These are phyloP conservation scores for Drosophila hamatofila DNA, from an alignment of 2,888 invertebrate species.

Conservation along the genomic window DNA sequence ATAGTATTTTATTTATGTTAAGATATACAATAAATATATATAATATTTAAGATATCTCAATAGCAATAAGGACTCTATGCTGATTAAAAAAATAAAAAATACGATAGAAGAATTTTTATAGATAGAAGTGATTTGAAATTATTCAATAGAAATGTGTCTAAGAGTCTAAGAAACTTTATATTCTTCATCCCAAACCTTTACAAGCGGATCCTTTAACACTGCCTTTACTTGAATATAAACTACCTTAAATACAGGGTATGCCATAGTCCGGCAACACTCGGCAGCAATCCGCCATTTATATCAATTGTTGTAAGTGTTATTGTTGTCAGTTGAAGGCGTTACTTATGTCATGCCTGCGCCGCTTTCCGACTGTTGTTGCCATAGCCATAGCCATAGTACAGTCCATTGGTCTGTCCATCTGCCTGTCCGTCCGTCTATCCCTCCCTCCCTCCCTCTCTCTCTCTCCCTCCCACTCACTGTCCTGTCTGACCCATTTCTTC, in stretches of 20 bases:
- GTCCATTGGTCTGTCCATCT: background rate
- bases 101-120: too few species aligned
- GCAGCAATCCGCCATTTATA: conserved; percentile 10
- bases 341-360: conserved; percentile 51
- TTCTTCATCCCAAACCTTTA: background rate
- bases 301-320: conserved; percentile 51
- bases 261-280: background rate
- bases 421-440: conserved; percentile 14
- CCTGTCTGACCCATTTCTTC: conserved; percentile 75
- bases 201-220: background rate
- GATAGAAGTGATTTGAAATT: background rate
- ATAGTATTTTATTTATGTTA: too few species aligned
- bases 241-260: conserved; percentile 8
- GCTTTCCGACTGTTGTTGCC: conserved; percentile 4
- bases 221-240: background rate
- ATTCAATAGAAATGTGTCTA: background rate
- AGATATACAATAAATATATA: too few species aligned
- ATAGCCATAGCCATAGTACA: background rate
- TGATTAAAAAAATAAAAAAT: too few species aligned
- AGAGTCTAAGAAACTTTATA: background rate
- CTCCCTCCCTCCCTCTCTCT: background rate
- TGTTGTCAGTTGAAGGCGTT: conserved; percentile 63
- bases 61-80: too few species aligned
- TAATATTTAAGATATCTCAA: too few species aligned
- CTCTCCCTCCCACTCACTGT: background rate